A percentile compares a stretch with the other conserved stretches of the same genome.
phyloP scores from a whole-genome alignment of 2,888 invertebrate species.

The Agonopterix subpropinquella region DNA sequence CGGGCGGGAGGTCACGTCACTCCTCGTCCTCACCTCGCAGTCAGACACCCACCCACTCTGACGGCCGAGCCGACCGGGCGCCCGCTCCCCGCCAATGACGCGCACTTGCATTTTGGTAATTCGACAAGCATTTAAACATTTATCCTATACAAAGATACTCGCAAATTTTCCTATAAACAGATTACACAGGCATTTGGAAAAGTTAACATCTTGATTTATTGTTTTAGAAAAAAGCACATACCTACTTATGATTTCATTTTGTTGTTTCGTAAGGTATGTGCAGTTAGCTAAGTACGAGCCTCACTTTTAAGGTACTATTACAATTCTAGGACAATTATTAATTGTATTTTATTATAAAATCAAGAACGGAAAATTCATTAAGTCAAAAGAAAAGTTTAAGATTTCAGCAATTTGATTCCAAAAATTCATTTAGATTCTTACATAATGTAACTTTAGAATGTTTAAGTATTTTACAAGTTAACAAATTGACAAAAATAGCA shows the following conservation, averaged over 20 bases:
- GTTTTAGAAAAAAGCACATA: slow-evolving; percentile 31
- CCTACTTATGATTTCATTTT: slow-evolving; percentile 30
- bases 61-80: too few relatives aligned
- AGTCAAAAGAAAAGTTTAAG: too few relatives aligned
- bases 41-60: too few relatives aligned
- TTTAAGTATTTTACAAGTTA: too few relatives aligned
- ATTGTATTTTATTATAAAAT: too few relatives aligned
- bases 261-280: slow-evolving; percentile 23
- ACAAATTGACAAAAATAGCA: too few relatives aligned
- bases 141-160: slow-evolving; percentile 26
- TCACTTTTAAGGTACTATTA: slow-evolving; percentile 40
- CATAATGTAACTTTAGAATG: too few relatives aligned
- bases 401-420: too few relatives aligned
- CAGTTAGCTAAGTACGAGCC: slow-evolving; percentile 45
- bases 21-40: too few relatives aligned
- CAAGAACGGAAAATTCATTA: too few relatives aligned
- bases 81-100: slow-evolving; percentile 19
- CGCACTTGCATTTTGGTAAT: slow-evolving; percentile 51
- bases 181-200: slow-evolving; percentile 17
- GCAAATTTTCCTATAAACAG: slow-evolving; percentile 28
- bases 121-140: slow-evolving; percentile 56
- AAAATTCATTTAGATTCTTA: too few relatives aligned
- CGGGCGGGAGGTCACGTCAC: too few relatives aligned
- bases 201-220: background rate
- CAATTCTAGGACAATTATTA: slow-evolving; percentile 16